Evolutionary conservation across 2,888 invertebrate species (phyloP).

Genomic region (Hypomecis atomaria): DNA sequence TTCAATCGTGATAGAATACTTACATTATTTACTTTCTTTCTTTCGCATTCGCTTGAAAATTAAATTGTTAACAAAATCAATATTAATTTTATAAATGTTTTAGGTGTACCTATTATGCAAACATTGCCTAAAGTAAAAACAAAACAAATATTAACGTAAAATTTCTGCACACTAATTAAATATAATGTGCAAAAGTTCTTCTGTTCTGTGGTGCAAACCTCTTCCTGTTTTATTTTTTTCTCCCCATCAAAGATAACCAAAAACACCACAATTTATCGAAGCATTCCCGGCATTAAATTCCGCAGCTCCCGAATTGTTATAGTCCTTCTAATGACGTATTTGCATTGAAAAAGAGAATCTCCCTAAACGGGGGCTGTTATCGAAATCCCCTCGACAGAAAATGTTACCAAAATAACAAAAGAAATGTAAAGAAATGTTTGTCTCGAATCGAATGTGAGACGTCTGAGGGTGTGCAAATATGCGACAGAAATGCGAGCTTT

Average conservation of each 20-base stretch:
- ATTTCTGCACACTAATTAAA: too few species aligned
- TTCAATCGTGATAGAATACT: too few species aligned
- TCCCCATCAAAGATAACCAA: background rate
- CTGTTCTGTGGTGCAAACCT: too few species aligned
- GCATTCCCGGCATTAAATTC: constrained; percentile 20
- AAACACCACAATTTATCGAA: constrained; percentile 13
- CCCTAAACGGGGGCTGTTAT: constrained; percentile 32
- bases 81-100: too few species aligned
- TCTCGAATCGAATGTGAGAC: constrained; percentile 18
- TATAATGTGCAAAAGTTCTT: too few species aligned
- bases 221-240: background rate
- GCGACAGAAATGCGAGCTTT: constrained; percentile 12
- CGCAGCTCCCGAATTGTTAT: constrained; percentile 48
- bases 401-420: constrained; percentile 26
- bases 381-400: constrained; percentile 27
- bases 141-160: too few species aligned
- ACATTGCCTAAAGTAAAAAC: too few species aligned
- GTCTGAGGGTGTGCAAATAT: constrained; percentile 25
- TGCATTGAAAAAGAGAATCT: constrained; percentile 72
- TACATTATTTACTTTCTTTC: too few species aligned
- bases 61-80: too few species aligned
- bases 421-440: constrained; percentile 45
- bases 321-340: constrained; percentile 71
- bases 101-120: too few species aligned
- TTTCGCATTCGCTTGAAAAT: too few species aligned